Conservation (phyloP, 2,888 invertebrate genomes). For the Zaprionus bogoriensis region DNA sequence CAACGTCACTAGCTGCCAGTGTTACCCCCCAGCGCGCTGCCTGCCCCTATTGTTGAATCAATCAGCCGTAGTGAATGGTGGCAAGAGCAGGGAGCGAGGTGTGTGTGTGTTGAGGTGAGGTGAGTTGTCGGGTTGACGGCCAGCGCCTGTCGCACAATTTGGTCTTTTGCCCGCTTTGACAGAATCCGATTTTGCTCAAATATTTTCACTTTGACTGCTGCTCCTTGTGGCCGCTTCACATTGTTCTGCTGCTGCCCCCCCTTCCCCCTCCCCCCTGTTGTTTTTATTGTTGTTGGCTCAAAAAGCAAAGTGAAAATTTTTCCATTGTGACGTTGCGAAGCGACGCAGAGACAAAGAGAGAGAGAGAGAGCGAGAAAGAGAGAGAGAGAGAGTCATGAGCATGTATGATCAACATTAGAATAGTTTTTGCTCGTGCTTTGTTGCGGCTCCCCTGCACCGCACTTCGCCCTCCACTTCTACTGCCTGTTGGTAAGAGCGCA, state of each 20-base stretch:
- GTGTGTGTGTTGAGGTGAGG: neutral
- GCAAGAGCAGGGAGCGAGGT: too few species aligned
- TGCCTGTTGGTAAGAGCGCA: too few species aligned
- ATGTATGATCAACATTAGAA: too few species aligned
- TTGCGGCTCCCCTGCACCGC: too few species aligned
- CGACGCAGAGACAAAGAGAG: neutral
- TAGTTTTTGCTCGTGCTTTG: too few species aligned
- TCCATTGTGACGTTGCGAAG: constrained; percentile 31
- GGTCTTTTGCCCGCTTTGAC: constrained; percentile 15
- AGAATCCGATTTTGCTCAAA: constrained; percentile 45
- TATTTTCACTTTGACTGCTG: constrained; percentile 52
- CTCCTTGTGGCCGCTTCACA: constrained; percentile 36
- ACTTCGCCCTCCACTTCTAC: too few species aligned
- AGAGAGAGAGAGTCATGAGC: too few species aligned
- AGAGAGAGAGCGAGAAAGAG: neutral
- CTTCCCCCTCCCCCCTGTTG: neutral
- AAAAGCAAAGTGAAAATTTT: constrained; percentile 40
- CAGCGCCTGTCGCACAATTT: constrained; percentile 15
- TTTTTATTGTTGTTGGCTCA: constrained; percentile 12
- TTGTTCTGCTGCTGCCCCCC: neutral
- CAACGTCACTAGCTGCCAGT: constrained; percentile 59
- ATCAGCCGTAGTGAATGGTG: constrained; percentile 46
- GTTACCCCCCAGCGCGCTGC: neutral
- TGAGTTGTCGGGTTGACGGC: constrained; percentile 9
- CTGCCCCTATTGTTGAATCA: constrained; percentile 42